Evolutionary conservation across 1,140 invertebrate species (phyloP).

Genomic region (Pogonus chalceus): DNA sequence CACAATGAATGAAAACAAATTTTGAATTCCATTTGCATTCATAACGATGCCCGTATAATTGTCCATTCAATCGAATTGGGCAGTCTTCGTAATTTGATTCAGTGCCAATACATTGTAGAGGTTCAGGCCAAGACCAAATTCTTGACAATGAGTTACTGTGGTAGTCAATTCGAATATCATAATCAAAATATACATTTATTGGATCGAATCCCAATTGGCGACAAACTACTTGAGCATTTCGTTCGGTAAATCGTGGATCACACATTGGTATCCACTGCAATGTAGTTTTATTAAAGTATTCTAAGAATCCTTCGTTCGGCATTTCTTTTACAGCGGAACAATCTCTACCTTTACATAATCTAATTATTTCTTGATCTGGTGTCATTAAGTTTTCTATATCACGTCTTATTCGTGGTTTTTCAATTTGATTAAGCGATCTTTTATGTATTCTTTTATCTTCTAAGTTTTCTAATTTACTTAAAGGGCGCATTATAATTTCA

Average conservation of each 20-base stretch:
- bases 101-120: constrained; percentile 72
- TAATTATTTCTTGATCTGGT: constrained; percentile 45
- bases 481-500: constrained; percentile 77
- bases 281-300: constrained; percentile 91
- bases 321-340: constrained; percentile 46
- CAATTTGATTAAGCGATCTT: constrained; percentile 32
- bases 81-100: constrained; percentile 80
- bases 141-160: constrained; percentile 71
- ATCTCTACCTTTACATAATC: constrained; percentile 63
- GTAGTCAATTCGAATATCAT: constrained; percentile 70
- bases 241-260: constrained; percentile 86
- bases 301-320: constrained; percentile 73
- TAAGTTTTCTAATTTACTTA: constrained; percentile 33
- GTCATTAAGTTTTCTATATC: constrained; percentile 41
- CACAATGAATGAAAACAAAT: constrained; percentile 92
- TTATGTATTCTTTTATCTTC: constrained; percentile 37
- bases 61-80: constrained; percentile 78
- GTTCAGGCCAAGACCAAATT: constrained; percentile 93
- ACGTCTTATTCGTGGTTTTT: constrained; percentile 34
- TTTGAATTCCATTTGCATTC: constrained; percentile 79
- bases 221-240: constrained; percentile 92
- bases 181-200: constrained; percentile 76
- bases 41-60: constrained; percentile 73
- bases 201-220: constrained; percentile 83
- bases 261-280: constrained; percentile 95